Evolutionary conservation across 2,797 vertebrate genomes (phyloP), one percentile per base, ranked within the genome.

Genomic region (Brachyalestes nurse): DNA sequence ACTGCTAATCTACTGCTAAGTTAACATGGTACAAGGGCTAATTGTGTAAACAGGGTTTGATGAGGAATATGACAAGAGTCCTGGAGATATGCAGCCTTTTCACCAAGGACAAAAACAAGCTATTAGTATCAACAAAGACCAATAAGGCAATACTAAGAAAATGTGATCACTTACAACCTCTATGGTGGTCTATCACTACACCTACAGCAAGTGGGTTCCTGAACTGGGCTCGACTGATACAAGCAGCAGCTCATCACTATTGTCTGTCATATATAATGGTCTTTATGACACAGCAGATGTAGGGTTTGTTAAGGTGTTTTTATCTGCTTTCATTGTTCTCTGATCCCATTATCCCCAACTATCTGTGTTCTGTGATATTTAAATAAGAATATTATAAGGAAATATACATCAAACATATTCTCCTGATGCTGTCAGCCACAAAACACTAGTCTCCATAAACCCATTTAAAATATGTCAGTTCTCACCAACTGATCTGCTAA

Each of bases 101-200:
- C 58, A 76, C 12, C 16, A 17, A 6, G 64, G 53, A 53, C 47
- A 51, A 65, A 71, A 21, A 49, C n/a, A 57, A 49, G n/a, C 10
- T 12, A 28, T 38, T 16, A 57, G 47, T 8, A n/a, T 21, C 40
- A 64, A 67, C 62, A 74, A 16, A 40, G 14, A 61, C 49, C 19
- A 53, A 72, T 34, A 13, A 77, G 16, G 17, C 21, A 34, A 72
- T 67, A 82, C 61, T 75, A 76, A 75, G 19, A 21, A 55, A 64
- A 64, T 65, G 45, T 62, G 13, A 76, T 64, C 72, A 60, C 21
- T 79, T 21, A 40, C 12, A 40, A 45, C 76, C 58, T 58, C 55
- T 71, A 6, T 72, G 42, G 65, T 38, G 25, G 77, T 77, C 40
- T 19, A 62, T 64, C 53, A 76, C 75, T 79, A 75, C n/a, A 49